Percentiles rank a stretch among this genome's conserved stretches.
Conservation (phyloP, 2,888 invertebrate species). For the Mimumesa dahlbomi region DNA sequence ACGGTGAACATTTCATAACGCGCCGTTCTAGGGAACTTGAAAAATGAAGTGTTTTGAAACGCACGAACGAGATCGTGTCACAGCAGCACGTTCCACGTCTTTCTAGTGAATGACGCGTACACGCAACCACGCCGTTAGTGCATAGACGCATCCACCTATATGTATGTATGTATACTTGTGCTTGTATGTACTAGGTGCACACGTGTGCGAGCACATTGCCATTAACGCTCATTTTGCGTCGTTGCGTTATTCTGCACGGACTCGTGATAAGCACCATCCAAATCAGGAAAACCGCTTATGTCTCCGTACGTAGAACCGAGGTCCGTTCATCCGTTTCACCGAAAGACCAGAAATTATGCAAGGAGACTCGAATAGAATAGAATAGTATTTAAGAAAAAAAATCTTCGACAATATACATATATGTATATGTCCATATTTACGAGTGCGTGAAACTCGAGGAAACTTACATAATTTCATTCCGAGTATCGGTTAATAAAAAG, state of each 20-base stretch:
- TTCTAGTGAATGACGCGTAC: conserved; percentile 32
- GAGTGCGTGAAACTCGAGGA: too few species aligned
- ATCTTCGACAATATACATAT: too few species aligned
- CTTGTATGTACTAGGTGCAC: not conserved
- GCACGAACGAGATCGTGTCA: conserved; percentile 28
- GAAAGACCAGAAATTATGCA: too few species aligned
- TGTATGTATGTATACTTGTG: not conserved
- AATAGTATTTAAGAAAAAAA: too few species aligned
- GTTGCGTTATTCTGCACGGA: conserved; percentile 39
- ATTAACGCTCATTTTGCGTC: conserved; percentile 52
- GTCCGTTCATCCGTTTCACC: conserved; percentile 5
- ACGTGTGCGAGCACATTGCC: conserved; percentile 41
- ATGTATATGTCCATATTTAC: too few species aligned
- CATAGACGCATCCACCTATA: conserved; percentile 1
- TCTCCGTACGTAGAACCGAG: conserved; percentile 1
- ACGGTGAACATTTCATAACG: conserved; percentile 31
- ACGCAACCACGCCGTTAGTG: conserved; percentile 6
- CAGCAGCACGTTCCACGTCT: conserved; percentile 11
- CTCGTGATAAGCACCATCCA: conserved; percentile 33
- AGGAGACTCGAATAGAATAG: not conserved
- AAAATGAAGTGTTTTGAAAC: conserved; percentile 43
- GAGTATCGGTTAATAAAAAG: too few species aligned
- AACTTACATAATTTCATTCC: too few species aligned
- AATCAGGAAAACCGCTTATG: conserved; percentile 45
- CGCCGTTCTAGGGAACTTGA: conserved; percentile 9